phyloP scores from a whole-genome alignment of 2,888 invertebrate species.

The Marronus borbonicus region DNA sequence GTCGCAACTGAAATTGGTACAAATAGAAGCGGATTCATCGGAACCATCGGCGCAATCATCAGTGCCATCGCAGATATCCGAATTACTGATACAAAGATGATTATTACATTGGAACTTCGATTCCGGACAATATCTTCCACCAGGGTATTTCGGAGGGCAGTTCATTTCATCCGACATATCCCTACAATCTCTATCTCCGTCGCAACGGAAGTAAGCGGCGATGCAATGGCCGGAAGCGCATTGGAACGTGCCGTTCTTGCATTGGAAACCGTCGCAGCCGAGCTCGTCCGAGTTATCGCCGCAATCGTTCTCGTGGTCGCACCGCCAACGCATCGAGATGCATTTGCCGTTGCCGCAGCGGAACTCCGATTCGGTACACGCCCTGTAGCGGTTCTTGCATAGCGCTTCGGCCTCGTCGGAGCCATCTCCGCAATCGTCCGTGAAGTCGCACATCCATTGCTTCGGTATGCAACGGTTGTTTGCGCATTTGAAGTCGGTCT shows the following conservation, averaged over 20 bases:
- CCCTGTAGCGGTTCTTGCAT: constrained; percentile 88
- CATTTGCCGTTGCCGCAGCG: constrained; percentile 89
- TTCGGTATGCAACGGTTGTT: constrained; percentile 78
- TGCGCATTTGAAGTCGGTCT: constrained; percentile 93
- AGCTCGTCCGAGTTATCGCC: constrained; percentile 94
- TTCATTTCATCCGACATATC: constrained; percentile 92
- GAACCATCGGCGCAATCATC: constrained; percentile 95
- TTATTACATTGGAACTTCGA: constrained; percentile 94
- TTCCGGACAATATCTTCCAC: constrained; percentile 90
- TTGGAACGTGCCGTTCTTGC: constrained; percentile 93
- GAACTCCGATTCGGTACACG: constrained; percentile 95
- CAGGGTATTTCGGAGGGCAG: constrained; percentile 91
- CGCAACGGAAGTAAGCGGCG: constrained; percentile 89
- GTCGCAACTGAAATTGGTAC: constrained; percentile 90
- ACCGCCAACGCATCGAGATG: constrained; percentile 93
- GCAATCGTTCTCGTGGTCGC: constrained; percentile 97
- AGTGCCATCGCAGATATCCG: constrained; percentile 93
- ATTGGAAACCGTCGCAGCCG: constrained; percentile 86
- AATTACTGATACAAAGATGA: constrained; percentile 90
- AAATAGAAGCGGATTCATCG: constrained; percentile 87
- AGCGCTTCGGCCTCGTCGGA: constrained; percentile 88
- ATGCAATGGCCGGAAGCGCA: constrained; percentile 95
- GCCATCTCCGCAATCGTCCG: constrained; percentile 96
- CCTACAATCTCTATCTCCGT: constrained; percentile 90
- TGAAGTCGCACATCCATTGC: constrained; percentile 96